Percentiles rank a stretch among this genome's conserved stretches.
Conservation (phyloP, 1,140 invertebrate genomes). For the Zelostemma sp. region DNA sequence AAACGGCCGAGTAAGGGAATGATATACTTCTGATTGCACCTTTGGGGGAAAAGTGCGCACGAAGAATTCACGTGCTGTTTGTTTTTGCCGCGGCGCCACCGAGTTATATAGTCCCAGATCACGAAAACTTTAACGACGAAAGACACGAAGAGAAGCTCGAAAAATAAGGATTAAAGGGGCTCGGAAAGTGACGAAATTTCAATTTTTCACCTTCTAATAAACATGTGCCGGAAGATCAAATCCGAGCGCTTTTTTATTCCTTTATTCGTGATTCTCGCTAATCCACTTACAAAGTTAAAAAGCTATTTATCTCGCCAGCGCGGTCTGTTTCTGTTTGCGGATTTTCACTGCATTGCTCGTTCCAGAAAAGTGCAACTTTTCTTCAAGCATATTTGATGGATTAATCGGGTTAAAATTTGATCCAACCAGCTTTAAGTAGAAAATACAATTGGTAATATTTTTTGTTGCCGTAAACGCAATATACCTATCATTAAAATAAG, state of each 20-base stretch:
- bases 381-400: no score
- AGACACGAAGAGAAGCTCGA: constrained; percentile 17
- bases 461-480: no score
- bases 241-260: constrained; percentile 19
- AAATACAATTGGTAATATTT: no score
- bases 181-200: constrained; percentile 32
- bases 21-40: constrained; percentile 41
- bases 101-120: constrained; percentile 51
- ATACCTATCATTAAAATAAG: no score
- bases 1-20: constrained; percentile 35
- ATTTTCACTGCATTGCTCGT: not conserved
- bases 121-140: constrained; percentile 49
- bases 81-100: constrained; percentile 23
- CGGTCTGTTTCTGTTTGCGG: constrained; percentile 8
- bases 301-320: constrained; percentile 11
- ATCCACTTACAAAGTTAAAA: constrained; percentile 42
- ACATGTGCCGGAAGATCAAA: constrained; percentile 37
- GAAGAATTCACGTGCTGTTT: constrained; percentile 27
- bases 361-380: no score
- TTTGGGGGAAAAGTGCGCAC: constrained; percentile 18
- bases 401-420: no score
- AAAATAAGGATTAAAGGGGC: constrained; percentile 39
- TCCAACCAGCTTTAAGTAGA: no score
- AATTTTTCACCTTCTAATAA: constrained; percentile 52
- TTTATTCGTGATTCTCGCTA: constrained; percentile 27